Evolutionary conservation across 2,888 invertebrate species (phyloP), one percentile per base, ranked within the genome.

Genomic region (Spicauda simplicius): DNA sequence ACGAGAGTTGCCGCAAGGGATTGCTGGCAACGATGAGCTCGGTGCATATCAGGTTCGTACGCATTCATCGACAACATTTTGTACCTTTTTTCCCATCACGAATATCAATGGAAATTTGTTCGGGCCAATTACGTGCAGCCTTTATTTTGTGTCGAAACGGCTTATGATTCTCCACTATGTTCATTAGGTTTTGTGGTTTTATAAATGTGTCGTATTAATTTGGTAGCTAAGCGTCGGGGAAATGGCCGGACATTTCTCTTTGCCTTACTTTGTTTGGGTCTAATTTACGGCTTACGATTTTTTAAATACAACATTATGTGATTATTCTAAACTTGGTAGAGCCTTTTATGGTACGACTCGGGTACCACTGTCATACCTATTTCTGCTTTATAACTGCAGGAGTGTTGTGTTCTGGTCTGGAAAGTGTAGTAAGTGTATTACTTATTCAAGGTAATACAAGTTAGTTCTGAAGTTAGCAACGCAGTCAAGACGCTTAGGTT

Each of bases 31-130:
- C 76, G 77, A 73, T 76, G 80, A 74, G 78, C 80, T 69, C 72
- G 81, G 78, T 80, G 87, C 85, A 86, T 87, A 90, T 89, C 89
- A 86, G 84, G 76, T 77, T 75, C 74, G 78, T 83, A 87, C 84
- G 87, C 87, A 87, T 89, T 87, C 85, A 91, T 91, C 90, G 90
- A 88, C 85, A 86, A 80, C 77, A 83, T 88, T 90, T 88, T 88
- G 83, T 86, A 82, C 85, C 33, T 88, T 91, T 91, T 91, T 91
- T 90, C 90, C 84, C 91, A 90, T 85, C 92, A 91, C 92, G 90
- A 92, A 87, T 90, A 91, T 91, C 90, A 91, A 91, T 91, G 92
- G 85, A 87, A 90, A 92, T 91, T 91, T 90, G 91, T 91, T 88
- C 87, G 82, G 77, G 74, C 88, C 92, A 93, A 93, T 93, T 92